Evolutionary conservation across 2,797 vertebrate species (phyloP).

Genomic region (Malacoctenus gilli): DNA sequence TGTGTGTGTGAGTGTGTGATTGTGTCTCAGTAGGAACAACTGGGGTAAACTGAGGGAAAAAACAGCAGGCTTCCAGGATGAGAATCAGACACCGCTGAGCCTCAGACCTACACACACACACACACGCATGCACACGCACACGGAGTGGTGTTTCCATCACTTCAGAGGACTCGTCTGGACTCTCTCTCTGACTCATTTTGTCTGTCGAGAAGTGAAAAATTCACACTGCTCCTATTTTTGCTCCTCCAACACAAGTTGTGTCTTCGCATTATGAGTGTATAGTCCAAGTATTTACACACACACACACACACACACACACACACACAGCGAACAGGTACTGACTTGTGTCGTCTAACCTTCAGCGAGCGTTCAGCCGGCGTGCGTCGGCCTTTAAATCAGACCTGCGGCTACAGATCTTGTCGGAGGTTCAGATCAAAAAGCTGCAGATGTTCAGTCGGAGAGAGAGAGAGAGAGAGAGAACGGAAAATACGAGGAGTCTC

Average conservation of each 20-base stretch:
- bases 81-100: conserved; percentile 64
- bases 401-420: conserved; percentile 42
- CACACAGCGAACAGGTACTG: conserved; percentile 47
- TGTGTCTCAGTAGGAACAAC: conserved; percentile 25
- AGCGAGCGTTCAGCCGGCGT: no score
- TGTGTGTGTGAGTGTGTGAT: conserved; percentile 24
- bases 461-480: no score
- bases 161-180: background rate
- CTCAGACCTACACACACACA: conserved; percentile 31
- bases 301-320: background rate
- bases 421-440: background rate
- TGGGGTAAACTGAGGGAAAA: conserved; percentile 55
- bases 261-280: no score
- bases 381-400: conserved; percentile 21
- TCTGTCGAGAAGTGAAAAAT: no score
- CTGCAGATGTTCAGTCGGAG: conserved; percentile 10
- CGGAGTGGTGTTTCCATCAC: conserved; percentile 18
- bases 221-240: no score
- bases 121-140: conserved; percentile 33
- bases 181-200: no score
- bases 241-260: no score
- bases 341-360: no score
- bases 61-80: conserved; percentile 63
- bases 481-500: background rate
- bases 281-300: conserved; percentile 3